phyloP scores from a whole-genome alignment of 2,113 vertebrate species.

The Tenebrosternarchus preto region DNA sequence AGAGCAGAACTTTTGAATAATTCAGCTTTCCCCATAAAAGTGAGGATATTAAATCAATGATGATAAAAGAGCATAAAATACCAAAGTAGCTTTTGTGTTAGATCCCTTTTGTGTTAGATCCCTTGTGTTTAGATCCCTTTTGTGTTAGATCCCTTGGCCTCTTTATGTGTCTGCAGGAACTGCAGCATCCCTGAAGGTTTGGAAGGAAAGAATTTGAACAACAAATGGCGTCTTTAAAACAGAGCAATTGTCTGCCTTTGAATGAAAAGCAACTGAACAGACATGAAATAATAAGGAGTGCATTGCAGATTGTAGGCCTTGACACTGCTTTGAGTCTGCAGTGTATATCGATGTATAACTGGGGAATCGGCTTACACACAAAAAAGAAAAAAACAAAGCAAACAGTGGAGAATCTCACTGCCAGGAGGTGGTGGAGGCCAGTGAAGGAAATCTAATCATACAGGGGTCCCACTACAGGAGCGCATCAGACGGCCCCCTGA shows the following conservation, averaged over 20 bases:
- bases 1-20: constrained; percentile 68
- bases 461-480: no score
- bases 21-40: constrained; percentile 73
- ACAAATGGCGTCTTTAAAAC: constrained; percentile 36
- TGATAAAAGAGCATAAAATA: constrained; percentile 78
- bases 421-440: neutral
- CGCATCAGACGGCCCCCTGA: no score
- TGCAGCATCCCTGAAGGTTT: constrained; percentile 61
- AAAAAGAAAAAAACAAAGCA: constrained; percentile 2
- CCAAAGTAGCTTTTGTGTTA: constrained; percentile 73
- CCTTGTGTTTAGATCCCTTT: constrained; percentile 64
- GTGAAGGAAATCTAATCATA: neutral
- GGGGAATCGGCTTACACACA: neutral
- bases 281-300: constrained; percentile 8
- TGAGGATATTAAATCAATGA: constrained; percentile 67
- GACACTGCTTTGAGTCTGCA: constrained; percentile 2
- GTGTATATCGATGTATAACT: neutral
- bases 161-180: no score
- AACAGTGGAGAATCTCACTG: neutral
- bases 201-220: constrained; percentile 42
- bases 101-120: constrained; percentile 68
- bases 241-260: constrained; percentile 34
- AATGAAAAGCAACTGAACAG: constrained; percentile 23
- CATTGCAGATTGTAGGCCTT: constrained; percentile 30
- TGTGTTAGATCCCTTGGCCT: constrained; percentile 68